These are phyloP conservation scores for Eidolon helvum DNA, from an alignment of 2,113 vertebrate species.

Conservation along the genomic window DNA sequence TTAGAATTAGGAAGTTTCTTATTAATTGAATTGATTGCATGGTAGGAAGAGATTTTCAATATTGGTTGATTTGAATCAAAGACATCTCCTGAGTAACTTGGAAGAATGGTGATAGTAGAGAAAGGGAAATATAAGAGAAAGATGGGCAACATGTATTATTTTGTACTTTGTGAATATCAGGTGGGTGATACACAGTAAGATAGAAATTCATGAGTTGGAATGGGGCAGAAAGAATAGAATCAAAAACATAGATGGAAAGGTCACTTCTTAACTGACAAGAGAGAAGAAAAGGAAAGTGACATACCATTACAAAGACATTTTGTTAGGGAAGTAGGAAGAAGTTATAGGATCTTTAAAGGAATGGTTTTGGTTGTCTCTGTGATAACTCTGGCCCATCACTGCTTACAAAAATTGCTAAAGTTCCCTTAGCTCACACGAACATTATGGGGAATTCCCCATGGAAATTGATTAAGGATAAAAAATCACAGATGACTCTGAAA, in stretches of 20 bases:
- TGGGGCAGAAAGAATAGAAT: not conserved
- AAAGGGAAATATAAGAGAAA: not conserved
- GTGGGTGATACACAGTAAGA: not conserved
- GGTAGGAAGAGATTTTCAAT: not conserved
- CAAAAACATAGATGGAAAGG: not conserved
- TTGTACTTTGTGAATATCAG: not conserved
- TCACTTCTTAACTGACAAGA: not conserved
- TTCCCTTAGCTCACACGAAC: not conserved
- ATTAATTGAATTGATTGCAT: not conserved
- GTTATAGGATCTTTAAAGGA: not conserved
- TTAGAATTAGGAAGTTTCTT: not conserved
- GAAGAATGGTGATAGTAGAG: not conserved
- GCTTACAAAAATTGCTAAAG: not conserved
- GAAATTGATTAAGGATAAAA: not conserved
- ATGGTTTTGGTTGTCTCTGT: not conserved
- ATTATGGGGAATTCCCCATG: not conserved
- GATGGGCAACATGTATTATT: not conserved
- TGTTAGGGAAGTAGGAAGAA: not conserved
- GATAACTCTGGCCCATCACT: not conserved
- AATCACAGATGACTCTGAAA: not conserved
- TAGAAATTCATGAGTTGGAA: not conserved
- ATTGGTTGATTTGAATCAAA: not conserved
- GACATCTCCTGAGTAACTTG: not conserved
- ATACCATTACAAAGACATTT: not conserved
- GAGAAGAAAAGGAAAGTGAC: not conserved